Conservation (phyloP, 2,888 invertebrate species). For the Drosophila infuscata region DNA sequence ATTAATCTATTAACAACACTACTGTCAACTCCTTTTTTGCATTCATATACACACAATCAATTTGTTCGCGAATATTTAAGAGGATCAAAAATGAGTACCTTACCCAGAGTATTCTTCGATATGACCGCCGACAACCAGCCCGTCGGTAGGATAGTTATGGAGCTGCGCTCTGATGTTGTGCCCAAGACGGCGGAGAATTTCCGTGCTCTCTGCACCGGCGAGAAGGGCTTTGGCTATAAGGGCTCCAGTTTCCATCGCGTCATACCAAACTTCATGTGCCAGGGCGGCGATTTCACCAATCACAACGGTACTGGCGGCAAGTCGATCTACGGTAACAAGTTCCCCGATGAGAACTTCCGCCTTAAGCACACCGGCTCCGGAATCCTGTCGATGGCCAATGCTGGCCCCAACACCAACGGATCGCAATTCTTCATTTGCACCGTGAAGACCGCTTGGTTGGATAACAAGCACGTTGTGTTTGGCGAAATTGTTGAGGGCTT, state of each 20-base stretch:
- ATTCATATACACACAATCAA: neutral
- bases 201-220: slow-evolving; percentile 97
- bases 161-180: slow-evolving; percentile 89
- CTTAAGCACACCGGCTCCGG: slow-evolving; percentile 97
- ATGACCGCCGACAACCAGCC: slow-evolving; percentile 92
- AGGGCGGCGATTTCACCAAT: slow-evolving; percentile 97
- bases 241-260: slow-evolving; percentile 97
- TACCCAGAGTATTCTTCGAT: slow-evolving; percentile 94
- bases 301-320: slow-evolving; percentile 98
- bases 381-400: slow-evolving; percentile 97
- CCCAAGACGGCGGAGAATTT: slow-evolving; percentile 99
- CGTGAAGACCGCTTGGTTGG: slow-evolving; percentile 96
- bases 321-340: slow-evolving; percentile 98
- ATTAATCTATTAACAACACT: neutral
- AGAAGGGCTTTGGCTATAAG: slow-evolving; percentile 97
- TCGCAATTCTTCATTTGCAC: slow-evolving; percentile 99
- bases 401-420: slow-evolving; percentile 97
- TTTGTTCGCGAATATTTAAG: neutral
- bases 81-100: neutral
- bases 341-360: slow-evolving; percentile 98
- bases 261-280: slow-evolving; percentile 99
- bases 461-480: slow-evolving; percentile 97
- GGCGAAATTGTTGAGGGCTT: slow-evolving; percentile 95
- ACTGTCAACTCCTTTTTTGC: neutral
- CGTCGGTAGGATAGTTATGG: slow-evolving; percentile 94